Conservation (phyloP, 2,797 vertebrate species). For the Anabacerthia variegaticeps region DNA sequence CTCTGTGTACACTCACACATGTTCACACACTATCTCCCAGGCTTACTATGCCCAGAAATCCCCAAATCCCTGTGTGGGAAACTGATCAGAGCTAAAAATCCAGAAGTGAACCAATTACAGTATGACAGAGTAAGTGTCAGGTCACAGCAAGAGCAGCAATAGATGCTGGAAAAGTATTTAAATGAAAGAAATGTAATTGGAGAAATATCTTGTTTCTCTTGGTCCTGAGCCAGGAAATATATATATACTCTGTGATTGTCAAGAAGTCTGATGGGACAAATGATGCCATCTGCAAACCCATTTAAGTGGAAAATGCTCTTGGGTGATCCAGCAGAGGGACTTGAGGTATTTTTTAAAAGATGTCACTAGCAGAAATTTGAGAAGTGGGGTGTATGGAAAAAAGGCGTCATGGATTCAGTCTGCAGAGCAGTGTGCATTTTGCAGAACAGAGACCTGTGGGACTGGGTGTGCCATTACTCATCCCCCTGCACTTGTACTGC, state of each 20-base stretch:
- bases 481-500: neutral
- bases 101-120: neutral
- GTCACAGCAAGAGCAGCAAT: neutral
- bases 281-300: neutral
- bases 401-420: neutral
- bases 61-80: neutral
- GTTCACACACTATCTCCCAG: neutral
- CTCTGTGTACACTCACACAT: fast-evolving
- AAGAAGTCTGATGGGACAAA: neutral
- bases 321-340: neutral
- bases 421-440: neutral
- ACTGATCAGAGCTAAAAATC: neutral
- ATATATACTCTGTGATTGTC: neutral
- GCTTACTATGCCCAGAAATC: neutral
- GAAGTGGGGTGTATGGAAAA: neutral
- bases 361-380: neutral
- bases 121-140: neutral
- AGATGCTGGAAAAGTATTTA: neutral
- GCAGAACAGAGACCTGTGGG: neutral
- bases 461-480: slow-evolving; percentile 58
- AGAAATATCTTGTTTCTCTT: slow-evolving; percentile 28
- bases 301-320: neutral
- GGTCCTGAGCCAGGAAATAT: slow-evolving; percentile 3
- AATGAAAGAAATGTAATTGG: neutral
- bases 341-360: neutral